Conservation (phyloP, 2,888 invertebrate genomes). For the Acrobasis consociella region DNA sequence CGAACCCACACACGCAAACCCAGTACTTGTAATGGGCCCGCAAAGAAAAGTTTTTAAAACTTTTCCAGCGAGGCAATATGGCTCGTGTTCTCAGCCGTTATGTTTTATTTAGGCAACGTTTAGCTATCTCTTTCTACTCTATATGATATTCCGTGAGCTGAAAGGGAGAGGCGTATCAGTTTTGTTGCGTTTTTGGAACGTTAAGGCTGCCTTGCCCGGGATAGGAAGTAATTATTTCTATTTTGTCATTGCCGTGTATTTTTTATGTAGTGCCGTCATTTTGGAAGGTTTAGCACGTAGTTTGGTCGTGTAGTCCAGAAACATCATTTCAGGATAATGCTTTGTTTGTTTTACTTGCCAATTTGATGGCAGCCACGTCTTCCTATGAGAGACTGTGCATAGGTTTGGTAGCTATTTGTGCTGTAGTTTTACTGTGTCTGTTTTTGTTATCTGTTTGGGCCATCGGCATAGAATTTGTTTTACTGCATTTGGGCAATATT, state of each 20-base stretch:
- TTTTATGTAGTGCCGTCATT: slow-evolving; percentile 71
- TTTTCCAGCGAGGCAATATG: slow-evolving; percentile 83
- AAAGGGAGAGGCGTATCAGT: slow-evolving; percentile 60
- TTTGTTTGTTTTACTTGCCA: background rate
- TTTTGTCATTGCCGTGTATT: slow-evolving; percentile 82
- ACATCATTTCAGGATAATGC: background rate
- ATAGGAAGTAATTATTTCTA: slow-evolving; percentile 83
- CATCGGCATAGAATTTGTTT: no score
- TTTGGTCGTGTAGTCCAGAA: background rate
- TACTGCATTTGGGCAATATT: no score
- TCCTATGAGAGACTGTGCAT: no score
- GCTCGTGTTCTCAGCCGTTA: slow-evolving; percentile 82
- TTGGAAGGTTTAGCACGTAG: slow-evolving; percentile 40
- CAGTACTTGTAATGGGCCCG: slow-evolving; percentile 81
- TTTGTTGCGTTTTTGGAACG: slow-evolving; percentile 46
- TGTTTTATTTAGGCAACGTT: slow-evolving; percentile 80
- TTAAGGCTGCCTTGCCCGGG: slow-evolving; percentile 76
- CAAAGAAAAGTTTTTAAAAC: slow-evolving; percentile 84
- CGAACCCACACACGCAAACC: slow-evolving; percentile 68
- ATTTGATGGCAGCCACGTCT: no score
- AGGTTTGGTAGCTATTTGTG: no score
- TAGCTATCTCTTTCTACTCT: slow-evolving; percentile 60
- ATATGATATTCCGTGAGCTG: slow-evolving; percentile 40
- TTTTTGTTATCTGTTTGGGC: no score
- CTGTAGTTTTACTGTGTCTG: no score